phyloP scores from a whole-genome alignment of 2,113 vertebrate species.

The Hemicordylus capensis region DNA sequence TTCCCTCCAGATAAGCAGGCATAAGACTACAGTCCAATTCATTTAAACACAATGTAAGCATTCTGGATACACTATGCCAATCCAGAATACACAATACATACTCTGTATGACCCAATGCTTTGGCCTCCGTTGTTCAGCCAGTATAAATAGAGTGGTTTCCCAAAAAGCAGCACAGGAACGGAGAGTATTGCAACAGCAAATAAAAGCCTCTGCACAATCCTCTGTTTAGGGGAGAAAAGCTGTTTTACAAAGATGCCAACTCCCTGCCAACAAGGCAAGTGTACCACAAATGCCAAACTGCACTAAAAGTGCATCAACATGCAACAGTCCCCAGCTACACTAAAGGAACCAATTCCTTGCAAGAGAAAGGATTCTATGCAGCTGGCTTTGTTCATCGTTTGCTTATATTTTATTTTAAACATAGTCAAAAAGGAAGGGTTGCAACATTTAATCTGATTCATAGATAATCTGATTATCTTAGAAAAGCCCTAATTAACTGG shows the following conservation, averaged over 20 bases:
- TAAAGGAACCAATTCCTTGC: not conserved
- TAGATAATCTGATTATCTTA: not conserved
- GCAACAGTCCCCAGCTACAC: not conserved
- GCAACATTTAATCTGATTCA: not conserved
- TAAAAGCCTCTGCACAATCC: slow-evolving; percentile 85
- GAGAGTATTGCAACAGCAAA: slow-evolving; percentile 83
- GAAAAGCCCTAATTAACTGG: not conserved
- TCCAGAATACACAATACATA: slow-evolving; percentile 66
- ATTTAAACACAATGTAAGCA: too few species aligned
- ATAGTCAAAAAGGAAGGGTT: not conserved
- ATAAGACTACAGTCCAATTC: too few species aligned
- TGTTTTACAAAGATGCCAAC: not conserved
- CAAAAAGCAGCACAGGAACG: slow-evolving; percentile 90
- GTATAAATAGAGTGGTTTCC: slow-evolving; percentile 91
- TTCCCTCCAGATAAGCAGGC: too few species aligned
- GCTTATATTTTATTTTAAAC: not conserved
- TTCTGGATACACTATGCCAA: too few species aligned
- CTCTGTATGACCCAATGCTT: slow-evolving; percentile 85
- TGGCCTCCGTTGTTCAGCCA: slow-evolving; percentile 87
- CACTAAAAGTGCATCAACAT: not conserved
- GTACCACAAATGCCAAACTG: not conserved
- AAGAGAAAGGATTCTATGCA: not conserved
- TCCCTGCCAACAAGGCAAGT: not conserved
- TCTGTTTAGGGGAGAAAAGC: slow-evolving; percentile 63
- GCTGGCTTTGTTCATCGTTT: not conserved